A percentile compares a stretch with the other conserved stretches of the same genome.
phyloP scores from a whole-genome alignment of 37 sponge, comb jelly and placozoan species.

The Lycopodina hypogea region DNA sequence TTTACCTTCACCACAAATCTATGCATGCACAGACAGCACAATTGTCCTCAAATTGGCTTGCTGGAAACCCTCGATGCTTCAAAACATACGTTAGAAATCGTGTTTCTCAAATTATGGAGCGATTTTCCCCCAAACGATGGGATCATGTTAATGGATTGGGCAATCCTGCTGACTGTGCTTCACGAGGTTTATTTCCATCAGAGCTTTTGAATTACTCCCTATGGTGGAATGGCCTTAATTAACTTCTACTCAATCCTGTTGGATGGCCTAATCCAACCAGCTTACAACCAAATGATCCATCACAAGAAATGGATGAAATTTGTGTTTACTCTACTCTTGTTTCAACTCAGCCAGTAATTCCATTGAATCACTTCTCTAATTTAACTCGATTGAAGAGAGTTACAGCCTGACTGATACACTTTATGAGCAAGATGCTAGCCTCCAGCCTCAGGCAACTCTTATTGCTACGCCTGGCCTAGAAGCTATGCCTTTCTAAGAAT shows the following conservation, averaged over 20 bases:
- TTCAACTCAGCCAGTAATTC: background rate
- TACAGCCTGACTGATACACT: slow-evolving; percentile 38
- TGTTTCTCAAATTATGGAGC: no score
- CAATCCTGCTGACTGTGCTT: no score
- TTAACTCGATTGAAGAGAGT: slow-evolving; percentile 19
- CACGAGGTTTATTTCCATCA: slow-evolving; percentile 39
- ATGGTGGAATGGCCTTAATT: slow-evolving; percentile 54
- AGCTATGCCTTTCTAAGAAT: no score
- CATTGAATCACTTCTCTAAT: no score
- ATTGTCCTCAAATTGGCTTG: slow-evolving; percentile 39
- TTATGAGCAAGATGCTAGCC: slow-evolving; percentile 23
- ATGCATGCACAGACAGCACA: slow-evolving; percentile 35
- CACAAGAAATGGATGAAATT: background rate
- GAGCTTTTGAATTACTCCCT: slow-evolving; percentile 22
- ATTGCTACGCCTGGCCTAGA: no score
- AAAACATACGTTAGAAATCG: no score
- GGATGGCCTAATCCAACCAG: no score
- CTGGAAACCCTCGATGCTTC: slow-evolving; percentile 23
- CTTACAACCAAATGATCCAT: no score
- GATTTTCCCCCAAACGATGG: no score
- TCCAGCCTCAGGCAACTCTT: no score
- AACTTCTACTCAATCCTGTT: no score
- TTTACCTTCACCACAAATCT: background rate
- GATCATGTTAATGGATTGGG: no score
- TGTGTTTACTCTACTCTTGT: background rate